phyloP scores from a whole-genome alignment of 2,113 vertebrate genomes.

The Rhinichthys klamathensis region DNA sequence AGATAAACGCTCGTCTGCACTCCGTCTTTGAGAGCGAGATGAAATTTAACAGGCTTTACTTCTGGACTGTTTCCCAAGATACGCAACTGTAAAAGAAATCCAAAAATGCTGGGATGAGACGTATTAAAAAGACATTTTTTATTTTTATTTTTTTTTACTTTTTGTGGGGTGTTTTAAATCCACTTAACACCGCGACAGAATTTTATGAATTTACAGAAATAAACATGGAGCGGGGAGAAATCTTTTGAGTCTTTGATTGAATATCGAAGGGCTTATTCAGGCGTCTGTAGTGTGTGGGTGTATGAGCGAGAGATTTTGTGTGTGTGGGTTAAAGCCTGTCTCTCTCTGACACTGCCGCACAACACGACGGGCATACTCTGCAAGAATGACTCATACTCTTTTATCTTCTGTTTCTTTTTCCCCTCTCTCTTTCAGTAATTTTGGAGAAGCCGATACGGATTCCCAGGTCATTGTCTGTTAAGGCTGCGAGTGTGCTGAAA shows the following conservation, averaged over 20 bases:
- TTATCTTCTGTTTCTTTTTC: slow-evolving; percentile 50
- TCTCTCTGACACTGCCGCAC: slow-evolving; percentile 9
- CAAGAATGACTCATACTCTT: slow-evolving; percentile 35
- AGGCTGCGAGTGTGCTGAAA: slow-evolving; percentile 97
- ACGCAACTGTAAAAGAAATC: slow-evolving; percentile 33
- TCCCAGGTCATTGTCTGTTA: slow-evolving; percentile 96
- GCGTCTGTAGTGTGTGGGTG: slow-evolving; percentile 21
- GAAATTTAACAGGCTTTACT: slow-evolving; percentile 48
- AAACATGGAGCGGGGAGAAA: slow-evolving; percentile 22
- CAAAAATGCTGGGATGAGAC: slow-evolving; percentile 53
- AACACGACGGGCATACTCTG: slow-evolving; percentile 17
- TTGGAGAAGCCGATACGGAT: slow-evolving; percentile 99
- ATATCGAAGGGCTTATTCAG: slow-evolving; percentile 29
- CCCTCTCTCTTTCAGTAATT: slow-evolving; percentile 81
- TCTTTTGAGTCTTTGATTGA: slow-evolving; percentile 32
- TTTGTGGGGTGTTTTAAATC: slow-evolving; percentile 36
- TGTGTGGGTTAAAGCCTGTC: slow-evolving; percentile 40
- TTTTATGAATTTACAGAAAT: slow-evolving; percentile 37
- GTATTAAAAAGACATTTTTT: slow-evolving; percentile 35
- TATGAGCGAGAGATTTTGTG: slow-evolving; percentile 4
- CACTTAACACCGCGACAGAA: slow-evolving; percentile 25
- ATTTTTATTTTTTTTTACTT: not conserved
- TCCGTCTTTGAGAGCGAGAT: slow-evolving; percentile 20
- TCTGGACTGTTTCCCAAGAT: slow-evolving; percentile 29
- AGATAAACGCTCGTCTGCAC: slow-evolving; percentile 43